A percentile compares a stretch with the other conserved stretches of the same genome.
Conservation (phyloP, 2,113 vertebrate genomes). For the Campylomormyrus tamandua region DNA sequence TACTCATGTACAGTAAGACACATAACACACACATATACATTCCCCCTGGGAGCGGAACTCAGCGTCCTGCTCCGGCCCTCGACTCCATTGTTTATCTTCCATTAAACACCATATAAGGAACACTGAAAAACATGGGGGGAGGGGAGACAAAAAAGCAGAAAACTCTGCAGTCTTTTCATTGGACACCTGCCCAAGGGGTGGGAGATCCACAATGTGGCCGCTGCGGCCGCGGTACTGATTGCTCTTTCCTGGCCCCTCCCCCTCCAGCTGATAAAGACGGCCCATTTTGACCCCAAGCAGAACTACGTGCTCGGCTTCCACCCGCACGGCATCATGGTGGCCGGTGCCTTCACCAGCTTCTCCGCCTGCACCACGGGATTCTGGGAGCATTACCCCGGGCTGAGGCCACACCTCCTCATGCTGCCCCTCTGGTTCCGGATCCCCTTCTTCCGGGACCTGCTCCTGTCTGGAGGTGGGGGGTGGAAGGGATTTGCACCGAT, state of each 20-base stretch:
- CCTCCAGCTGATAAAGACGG: slow-evolving; percentile 81
- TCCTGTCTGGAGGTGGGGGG: slow-evolving; percentile 76
- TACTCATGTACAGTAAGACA: neutral
- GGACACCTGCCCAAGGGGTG: neutral
- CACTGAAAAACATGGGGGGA: neutral
- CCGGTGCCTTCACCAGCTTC: slow-evolving; percentile 79
- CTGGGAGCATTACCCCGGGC: slow-evolving; percentile 65
- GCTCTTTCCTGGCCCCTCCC: neutral
- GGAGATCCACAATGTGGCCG: neutral
- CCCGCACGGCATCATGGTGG: slow-evolving; percentile 79
- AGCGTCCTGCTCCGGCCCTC: neutral
- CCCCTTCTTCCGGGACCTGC: slow-evolving; percentile 83
- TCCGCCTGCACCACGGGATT: slow-evolving; percentile 76
- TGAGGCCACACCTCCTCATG: slow-evolving; percentile 74
- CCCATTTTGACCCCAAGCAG: slow-evolving; percentile 69
- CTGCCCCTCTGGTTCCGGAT: slow-evolving; percentile 78
- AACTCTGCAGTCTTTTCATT: neutral
- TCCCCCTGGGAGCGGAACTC: neutral
- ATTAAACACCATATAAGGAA: neutral
- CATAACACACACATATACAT: neutral
- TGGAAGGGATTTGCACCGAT: too few species aligned
- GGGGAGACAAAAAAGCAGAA: neutral
- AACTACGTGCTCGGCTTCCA: slow-evolving; percentile 88
- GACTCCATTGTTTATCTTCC: neutral
- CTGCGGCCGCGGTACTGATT: neutral